Percentiles rank a stretch among this genome's conserved stretches.
phyloP scores from a whole-genome alignment of 2,113 vertebrate genomes.

The Entosphenus tridentatus region DNA sequence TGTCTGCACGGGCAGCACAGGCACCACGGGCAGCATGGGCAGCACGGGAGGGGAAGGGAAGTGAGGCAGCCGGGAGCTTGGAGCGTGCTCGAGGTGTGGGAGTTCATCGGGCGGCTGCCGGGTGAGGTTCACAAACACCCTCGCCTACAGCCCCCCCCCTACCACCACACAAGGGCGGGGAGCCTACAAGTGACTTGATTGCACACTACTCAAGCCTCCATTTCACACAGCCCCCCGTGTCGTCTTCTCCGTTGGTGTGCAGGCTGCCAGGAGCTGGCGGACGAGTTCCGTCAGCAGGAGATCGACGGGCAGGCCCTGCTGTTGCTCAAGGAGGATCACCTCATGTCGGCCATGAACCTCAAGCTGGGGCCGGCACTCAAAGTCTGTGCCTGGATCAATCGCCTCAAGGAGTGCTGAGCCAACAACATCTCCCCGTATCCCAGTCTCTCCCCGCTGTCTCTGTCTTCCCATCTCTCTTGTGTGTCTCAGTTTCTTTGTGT shows the following conservation, averaged over 20 bases:
- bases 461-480: too few relatives aligned
- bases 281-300: conserved; percentile 82
- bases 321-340: conserved; percentile 80
- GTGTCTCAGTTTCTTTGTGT: too few relatives aligned
- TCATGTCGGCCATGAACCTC: conserved; percentile 97
- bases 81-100: conserved; percentile 80
- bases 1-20: too few relatives aligned
- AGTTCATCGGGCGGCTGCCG: conserved; percentile 84
- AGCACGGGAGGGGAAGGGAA: too few relatives aligned
- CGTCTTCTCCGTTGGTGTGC: neutral
- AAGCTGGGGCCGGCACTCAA: conserved; percentile 92
- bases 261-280: conserved; percentile 90
- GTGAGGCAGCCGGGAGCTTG: conserved; percentile 20
- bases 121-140: conserved; percentile 21
- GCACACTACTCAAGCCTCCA: too few relatives aligned
- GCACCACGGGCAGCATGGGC: too few relatives aligned
- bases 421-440: too few relatives aligned
- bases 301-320: conserved; percentile 88
- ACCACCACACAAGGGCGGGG: too few relatives aligned
- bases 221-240: too few relatives aligned
- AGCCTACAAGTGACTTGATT: too few relatives aligned
- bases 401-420: conserved; percentile 50
- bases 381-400: conserved; percentile 93
- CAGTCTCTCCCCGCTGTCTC: too few relatives aligned
- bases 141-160: too few relatives aligned